phyloP scores from a whole-genome alignment of 2,888 invertebrate genomes.

The Sphaerolaimus hirsutus region DNA sequence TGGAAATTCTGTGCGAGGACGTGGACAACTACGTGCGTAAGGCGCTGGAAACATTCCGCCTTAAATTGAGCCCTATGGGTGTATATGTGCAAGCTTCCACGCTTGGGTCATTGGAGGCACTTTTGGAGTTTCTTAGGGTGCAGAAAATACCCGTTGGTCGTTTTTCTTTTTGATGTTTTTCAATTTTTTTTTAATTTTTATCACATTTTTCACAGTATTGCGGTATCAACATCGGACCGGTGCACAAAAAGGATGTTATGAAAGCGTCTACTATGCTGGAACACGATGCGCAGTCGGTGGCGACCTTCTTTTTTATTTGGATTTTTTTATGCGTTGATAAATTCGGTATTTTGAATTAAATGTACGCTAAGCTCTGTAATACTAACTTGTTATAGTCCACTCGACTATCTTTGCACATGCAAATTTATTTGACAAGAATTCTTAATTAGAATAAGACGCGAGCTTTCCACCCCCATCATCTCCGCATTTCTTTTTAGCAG shows the following conservation, averaged over 20 bases:
- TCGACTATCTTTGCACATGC: no score
- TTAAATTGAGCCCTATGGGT: conserved; percentile 65
- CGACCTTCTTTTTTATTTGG: neutral
- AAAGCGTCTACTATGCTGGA: conserved; percentile 99
- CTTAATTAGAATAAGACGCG: no score
- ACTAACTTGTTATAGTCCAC: no score
- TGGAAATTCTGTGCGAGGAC: no score
- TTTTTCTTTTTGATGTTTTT: neutral
- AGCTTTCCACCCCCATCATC: no score
- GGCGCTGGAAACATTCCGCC: conserved; percentile 69
- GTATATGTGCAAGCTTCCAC: conserved; percentile 99
- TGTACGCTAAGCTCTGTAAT: no score
- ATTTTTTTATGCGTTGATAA: neutral
- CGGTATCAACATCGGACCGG: conserved; percentile 92
- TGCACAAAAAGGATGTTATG: conserved; percentile 96
- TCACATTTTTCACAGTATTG: conserved; percentile 81
- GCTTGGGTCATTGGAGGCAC: conserved; percentile 85
- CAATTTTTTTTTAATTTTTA: conserved; percentile 10
- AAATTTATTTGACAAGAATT: no score
- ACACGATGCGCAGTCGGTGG: conserved; percentile 53
- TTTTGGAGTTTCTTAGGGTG: conserved; percentile 65
- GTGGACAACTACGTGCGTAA: no score
- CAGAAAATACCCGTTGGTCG: conserved; percentile 73
- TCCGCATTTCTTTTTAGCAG: no score
- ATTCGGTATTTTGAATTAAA: no score